Base-by-base conservation (phyloP, 2,888 invertebrate genomes). In the Ectropis crepuscularia region DNA sequence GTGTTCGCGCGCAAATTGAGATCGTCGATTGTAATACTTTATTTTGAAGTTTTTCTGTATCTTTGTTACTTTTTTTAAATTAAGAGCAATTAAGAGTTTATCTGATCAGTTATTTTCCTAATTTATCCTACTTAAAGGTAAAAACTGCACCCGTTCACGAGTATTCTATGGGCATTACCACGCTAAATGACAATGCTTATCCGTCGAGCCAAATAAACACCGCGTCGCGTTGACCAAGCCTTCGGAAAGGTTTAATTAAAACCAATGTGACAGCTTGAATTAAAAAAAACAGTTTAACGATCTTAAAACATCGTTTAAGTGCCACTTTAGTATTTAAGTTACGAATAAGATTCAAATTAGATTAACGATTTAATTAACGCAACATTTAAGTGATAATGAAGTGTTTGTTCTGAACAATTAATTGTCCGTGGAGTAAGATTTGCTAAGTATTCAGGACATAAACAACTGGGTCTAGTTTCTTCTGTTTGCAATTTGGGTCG, bases 401-500 rank as follows among this genome's bases (percentile, higher is more conserved):
- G 51, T 60, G 64, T 64, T 64, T 57, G 57, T 55, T 63, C 46
- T 55, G 7, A 42, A 47, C 28, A 57, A 37, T 64, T 64, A 64
- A 64, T 64, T 64, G 45, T 28, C 53, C 64, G 60, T 57, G 47
- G 43, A 53, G 42, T 62, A 53, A 62, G 36, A 59, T 39, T 55
- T 57, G 49, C 50, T 43, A 63, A 64, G 60, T 57, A 64, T 64
- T 60, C 57, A 61, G 64, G 16, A 51, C 64, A 28, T 64, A 60
- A 47, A 49, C 64, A 64, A 60, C 55, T 64, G 38, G 64, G 64
- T 60, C 59, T 63, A 60, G 60, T 45, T 49, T 55, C 49, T 64
- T 58, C 39, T 48, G 5, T 58, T 53, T 61, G 62, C 63, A 61
- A 69, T 68, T 47, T 55, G 65, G 69, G 66, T 50, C 67, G 65